A percentile compares a stretch with the other conserved stretches of the same genome.
Evolutionary conservation across 2,113 vertebrate genomes (phyloP).

Genomic region (Paradoxurus hermaphroditus): DNA sequence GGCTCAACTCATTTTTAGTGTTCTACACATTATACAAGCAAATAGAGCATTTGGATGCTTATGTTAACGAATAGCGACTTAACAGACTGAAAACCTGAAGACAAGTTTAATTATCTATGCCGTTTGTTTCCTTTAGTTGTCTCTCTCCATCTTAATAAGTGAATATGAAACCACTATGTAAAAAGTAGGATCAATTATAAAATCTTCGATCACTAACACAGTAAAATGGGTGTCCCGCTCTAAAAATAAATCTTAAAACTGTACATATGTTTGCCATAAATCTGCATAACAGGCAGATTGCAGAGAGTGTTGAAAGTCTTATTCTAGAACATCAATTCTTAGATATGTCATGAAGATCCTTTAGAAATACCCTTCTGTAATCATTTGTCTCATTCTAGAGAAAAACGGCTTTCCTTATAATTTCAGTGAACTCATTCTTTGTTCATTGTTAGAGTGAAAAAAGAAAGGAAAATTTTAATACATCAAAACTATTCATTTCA

Average conservation of each 20-base stretch:
- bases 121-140: background rate
- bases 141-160: background rate
- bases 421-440: background rate
- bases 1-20: background rate
- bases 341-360: background rate
- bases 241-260: background rate
- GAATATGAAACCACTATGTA: background rate
- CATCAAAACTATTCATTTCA: conserved; percentile 44
- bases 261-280: background rate
- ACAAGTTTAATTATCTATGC: background rate
- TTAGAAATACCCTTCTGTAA: background rate
- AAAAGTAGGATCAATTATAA: background rate
- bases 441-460: background rate
- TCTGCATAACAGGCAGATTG: background rate
- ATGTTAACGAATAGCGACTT: background rate
- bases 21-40: background rate
- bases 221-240: background rate
- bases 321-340: background rate
- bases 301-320: background rate
- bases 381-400: background rate
- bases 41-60: background rate
- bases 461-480: conserved; percentile 50
- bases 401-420: background rate
- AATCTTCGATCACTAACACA: background rate
- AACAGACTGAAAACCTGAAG: background rate